Conservation (phyloP, 1,140 invertebrate genomes). For the Delia radicum region DNA sequence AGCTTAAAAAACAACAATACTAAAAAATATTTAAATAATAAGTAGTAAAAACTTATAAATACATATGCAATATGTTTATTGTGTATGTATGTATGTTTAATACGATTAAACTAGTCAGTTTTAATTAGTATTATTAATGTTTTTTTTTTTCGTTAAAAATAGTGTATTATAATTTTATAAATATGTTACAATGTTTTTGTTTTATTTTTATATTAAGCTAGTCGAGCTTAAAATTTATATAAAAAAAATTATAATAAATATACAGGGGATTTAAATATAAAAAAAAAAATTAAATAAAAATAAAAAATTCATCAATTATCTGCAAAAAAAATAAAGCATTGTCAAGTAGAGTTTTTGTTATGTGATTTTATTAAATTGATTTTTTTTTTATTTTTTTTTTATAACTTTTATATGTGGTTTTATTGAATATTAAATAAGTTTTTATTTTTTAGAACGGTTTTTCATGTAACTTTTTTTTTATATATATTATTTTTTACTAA, state of each 20-base stretch:
- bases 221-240: neutral
- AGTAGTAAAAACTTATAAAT: neutral
- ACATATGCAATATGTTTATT: neutral
- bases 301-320: neutral
- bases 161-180: neutral
- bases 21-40: constrained; percentile 21
- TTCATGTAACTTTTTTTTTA: neutral
- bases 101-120: constrained; percentile 1
- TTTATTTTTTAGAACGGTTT: neutral
- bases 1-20: constrained; percentile 17
- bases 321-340: neutral
- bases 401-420: neutral
- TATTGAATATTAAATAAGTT: neutral
- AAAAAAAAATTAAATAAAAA: neutral
- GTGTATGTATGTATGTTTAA: neutral
- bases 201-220: neutral
- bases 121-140: neutral
- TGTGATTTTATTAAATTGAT: neutral
- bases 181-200: neutral
- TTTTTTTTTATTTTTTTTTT: neutral
- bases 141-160: neutral
- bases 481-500: constrained; percentile 6
- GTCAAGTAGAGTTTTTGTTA: neutral
- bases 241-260: neutral
- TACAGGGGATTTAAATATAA: neutral